Base-by-base conservation (phyloP, 2,797 vertebrate species). In the Macrochelys suwanniensis region DNA sequence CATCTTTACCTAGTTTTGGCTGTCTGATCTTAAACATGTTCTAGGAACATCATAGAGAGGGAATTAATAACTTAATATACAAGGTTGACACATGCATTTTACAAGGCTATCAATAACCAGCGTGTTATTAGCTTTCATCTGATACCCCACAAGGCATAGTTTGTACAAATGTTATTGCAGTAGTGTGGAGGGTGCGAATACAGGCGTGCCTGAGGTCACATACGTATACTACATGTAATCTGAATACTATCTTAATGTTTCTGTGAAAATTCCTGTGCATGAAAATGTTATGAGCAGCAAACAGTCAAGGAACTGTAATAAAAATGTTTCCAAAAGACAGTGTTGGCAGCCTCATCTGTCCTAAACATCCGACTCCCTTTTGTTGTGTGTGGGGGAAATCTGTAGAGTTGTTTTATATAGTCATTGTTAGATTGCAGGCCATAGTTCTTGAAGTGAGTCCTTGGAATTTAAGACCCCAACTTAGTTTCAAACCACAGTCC, bases 401-500 rank as follows among this genome's bases (percentile, higher is more conserved):
- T 96, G 79, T 77, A 77, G 6, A 11, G 47, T 49, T 77, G 21
- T n/a, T 84, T 87, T 33, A 50, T 80, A 11, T 51, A 77, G 26
- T 59, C 49, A 10, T 54, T 91, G 91, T 82, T 1, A 0, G 47
- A 85, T 94, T 95, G 96, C 88, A 89, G 94, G 88, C 59, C 88
- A 80, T 78, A n/a, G 87, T 71, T 83, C 50, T 93, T 87, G 89
- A 96, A 95, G 84, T 47, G 95, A 89, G 80, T 82, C 77, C 59
- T 89, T 85, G 87, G 92, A 82, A 91, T 45, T 85, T 93, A 89
- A 91, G 33, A 86, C 51, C 94, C 94, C 74, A 86, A 94, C 26
- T 82, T 89, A 85, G 23, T 71, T 96, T 96, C 85, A 95, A 97
- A 61, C 26, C 47, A 71, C 57, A 91, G 87, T 94, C 56, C 89